A percentile compares a stretch with the other conserved stretches of the same genome.
Conservation (phyloP, 2,797 vertebrate species). For the Lutjanus campechanus region DNA sequence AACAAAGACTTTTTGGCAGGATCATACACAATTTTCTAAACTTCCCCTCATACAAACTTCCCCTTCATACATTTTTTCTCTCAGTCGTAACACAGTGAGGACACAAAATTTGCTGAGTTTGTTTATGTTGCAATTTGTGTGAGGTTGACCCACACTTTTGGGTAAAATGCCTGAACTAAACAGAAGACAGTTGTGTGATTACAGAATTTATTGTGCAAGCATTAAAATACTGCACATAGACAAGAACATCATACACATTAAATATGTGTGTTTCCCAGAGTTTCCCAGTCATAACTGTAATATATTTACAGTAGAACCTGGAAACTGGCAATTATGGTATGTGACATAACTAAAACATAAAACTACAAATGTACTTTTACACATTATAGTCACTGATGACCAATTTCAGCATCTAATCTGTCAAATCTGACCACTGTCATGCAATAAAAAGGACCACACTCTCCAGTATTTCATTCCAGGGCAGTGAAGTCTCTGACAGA, state of each 20-base stretch:
- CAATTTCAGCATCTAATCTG: background rate
- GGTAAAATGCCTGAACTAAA: too few species aligned
- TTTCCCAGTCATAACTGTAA: background rate
- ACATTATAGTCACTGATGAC: background rate
- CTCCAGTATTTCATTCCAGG: background rate
- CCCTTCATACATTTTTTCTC: background rate
- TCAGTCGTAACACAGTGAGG: too few species aligned
- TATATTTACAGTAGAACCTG: background rate
- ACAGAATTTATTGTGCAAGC: background rate
- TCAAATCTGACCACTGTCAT: background rate
- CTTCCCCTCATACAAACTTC: too few species aligned
- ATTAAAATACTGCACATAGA: background rate
- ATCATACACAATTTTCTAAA: too few species aligned
- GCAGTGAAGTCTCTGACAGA: conserved; percentile 5
- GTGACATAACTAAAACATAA: background rate
- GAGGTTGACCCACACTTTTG: too few species aligned
- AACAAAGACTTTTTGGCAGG: too few species aligned
- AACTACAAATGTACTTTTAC: background rate
- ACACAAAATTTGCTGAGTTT: too few species aligned
- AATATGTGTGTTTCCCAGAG: background rate
- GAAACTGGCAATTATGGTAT: background rate
- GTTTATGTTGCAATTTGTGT: too few species aligned
- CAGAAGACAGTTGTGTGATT: too few species aligned
- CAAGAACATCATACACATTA: background rate
- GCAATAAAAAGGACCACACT: background rate